Percentiles rank a stretch among this genome's conserved stretches.
Conservation (phyloP, 2,113 vertebrate genomes). For the Megaleporinus macrocephalus region DNA sequence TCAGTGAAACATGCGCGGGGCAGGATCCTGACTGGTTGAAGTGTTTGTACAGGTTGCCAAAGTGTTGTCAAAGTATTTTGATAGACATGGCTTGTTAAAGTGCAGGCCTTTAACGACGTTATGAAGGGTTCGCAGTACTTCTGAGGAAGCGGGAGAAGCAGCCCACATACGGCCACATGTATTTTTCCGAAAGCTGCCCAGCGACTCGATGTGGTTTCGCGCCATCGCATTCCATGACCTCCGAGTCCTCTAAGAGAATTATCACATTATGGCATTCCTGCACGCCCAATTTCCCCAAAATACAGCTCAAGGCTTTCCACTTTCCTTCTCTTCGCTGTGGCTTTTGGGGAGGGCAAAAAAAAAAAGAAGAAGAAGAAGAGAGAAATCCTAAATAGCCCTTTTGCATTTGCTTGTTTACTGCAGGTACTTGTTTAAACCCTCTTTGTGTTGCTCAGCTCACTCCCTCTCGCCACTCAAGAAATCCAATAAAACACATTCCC, state of each 20-base stretch:
- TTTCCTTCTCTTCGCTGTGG: slow-evolving; percentile 69
- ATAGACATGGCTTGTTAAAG: slow-evolving; percentile 72
- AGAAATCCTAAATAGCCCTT: slow-evolving; percentile 54
- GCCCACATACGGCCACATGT: slow-evolving; percentile 68
- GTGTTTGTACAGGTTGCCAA: slow-evolving; percentile 43
- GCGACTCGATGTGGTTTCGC: slow-evolving; percentile 73
- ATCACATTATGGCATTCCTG: slow-evolving; percentile 81
- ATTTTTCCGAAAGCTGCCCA: slow-evolving; percentile 70
- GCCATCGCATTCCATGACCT: slow-evolving; percentile 75
- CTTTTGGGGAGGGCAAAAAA: slow-evolving; percentile 34
- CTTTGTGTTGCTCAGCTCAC: slow-evolving; percentile 52
- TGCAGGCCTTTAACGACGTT: slow-evolving; percentile 63
- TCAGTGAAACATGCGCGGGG: slow-evolving; percentile 59
- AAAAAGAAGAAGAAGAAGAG: slow-evolving; percentile 10
- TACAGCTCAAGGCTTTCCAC: slow-evolving; percentile 70
- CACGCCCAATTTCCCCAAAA: slow-evolving; percentile 76
- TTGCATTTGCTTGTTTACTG: slow-evolving; percentile 66
- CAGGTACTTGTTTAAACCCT: slow-evolving; percentile 63
- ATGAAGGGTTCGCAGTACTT: slow-evolving; percentile 55
- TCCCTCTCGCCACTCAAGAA: slow-evolving; percentile 61
- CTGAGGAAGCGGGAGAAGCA: slow-evolving; percentile 49
- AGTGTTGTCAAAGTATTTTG: slow-evolving; percentile 71
- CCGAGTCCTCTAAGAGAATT: slow-evolving; percentile 75
- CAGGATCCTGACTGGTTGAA: slow-evolving; percentile 14
- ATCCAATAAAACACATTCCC: slow-evolving; percentile 59